Percentiles rank a stretch among this genome's conserved stretches.
Evolutionary conservation across 2,113 vertebrate species (phyloP).

Genomic region (Stigmatopora nigra): DNA sequence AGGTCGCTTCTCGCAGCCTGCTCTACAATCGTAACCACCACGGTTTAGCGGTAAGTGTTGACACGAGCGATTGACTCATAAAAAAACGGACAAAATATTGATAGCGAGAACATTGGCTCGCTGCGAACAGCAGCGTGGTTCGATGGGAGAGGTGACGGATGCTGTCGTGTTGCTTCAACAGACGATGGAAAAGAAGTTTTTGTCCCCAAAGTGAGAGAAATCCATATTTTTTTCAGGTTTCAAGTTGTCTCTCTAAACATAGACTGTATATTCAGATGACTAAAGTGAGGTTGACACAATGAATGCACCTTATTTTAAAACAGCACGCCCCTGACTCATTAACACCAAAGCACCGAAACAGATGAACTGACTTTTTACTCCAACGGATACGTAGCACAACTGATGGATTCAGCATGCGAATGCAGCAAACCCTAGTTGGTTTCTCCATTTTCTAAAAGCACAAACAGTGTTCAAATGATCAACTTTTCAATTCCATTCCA

Average conservation of each 20-base stretch:
- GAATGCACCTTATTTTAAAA: conserved; percentile 32
- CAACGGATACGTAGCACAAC: conserved; percentile 9
- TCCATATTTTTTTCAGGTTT: conserved; percentile 12
- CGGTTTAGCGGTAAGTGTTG: conserved; percentile 47
- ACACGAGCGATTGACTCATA: conserved; percentile 60
- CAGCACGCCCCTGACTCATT: conserved; percentile 5
- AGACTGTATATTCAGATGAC: conserved; percentile 16
- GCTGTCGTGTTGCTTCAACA: conserved; percentile 26
- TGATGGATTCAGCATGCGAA: background rate
- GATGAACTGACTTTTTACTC: conserved; percentile 11
- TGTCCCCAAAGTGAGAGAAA: conserved; percentile 1
- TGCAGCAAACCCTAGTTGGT: background rate
- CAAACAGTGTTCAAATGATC: conserved; percentile 3
- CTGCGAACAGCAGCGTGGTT: background rate
- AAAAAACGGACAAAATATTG: conserved; percentile 55
- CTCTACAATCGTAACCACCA: conserved; percentile 32
- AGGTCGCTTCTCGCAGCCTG: conserved; percentile 28
- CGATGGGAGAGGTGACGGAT: conserved; percentile 19
- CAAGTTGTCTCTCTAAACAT: conserved; percentile 8
- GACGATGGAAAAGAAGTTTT: conserved; percentile 6
- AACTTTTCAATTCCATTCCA: background rate
- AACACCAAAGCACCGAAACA: conserved; percentile 17
- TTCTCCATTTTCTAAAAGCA: conserved; percentile 6
- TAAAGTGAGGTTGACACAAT: conserved; percentile 26
- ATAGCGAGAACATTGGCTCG: conserved; percentile 44